Percentiles rank a stretch among this genome's conserved stretches.
These are phyloP conservation scores for Acanthisitta chloris DNA, from an alignment of 2,113 vertebrate genomes.

Conservation along the genomic window DNA sequence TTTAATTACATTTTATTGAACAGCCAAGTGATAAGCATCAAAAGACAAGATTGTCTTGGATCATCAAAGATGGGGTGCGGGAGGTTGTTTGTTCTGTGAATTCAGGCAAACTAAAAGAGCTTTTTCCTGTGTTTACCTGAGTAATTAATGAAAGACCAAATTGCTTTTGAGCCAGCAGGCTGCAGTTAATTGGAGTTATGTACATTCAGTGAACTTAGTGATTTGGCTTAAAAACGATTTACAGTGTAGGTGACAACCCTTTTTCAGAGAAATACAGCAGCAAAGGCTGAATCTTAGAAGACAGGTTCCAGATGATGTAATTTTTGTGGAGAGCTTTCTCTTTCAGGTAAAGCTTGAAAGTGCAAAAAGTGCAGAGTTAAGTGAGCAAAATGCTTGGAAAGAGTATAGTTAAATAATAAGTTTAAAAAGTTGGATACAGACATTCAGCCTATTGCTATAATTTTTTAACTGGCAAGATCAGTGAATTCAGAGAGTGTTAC, in stretches of 20 bases:
- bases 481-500: not conserved
- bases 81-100: conserved; percentile 29
- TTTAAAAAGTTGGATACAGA: not conserved
- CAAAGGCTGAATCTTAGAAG: not conserved
- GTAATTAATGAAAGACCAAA: conserved; percentile 39
- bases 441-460: not conserved
- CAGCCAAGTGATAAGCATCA: conserved; percentile 59
- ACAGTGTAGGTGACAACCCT: not conserved
- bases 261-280: not conserved
- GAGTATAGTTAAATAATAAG: not conserved
- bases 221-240: conserved; percentile 21
- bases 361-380: not conserved
- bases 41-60: conserved; percentile 63
- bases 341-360: not conserved
- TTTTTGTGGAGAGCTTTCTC: not conserved
- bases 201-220: conserved; percentile 15
- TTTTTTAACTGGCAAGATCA: not conserved
- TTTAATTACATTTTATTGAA: conserved; percentile 59
- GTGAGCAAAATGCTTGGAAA: not conserved
- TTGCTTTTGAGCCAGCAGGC: conserved; percentile 25
- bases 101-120: conserved; percentile 1
- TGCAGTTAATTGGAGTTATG: conserved; percentile 37
- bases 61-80: conserved; percentile 31
- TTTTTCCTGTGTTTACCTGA: conserved; percentile 22
- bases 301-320: not conserved